phyloP scores from a whole-genome alignment of 2,888 invertebrate species.

The Oscheius myriophilus region DNA sequence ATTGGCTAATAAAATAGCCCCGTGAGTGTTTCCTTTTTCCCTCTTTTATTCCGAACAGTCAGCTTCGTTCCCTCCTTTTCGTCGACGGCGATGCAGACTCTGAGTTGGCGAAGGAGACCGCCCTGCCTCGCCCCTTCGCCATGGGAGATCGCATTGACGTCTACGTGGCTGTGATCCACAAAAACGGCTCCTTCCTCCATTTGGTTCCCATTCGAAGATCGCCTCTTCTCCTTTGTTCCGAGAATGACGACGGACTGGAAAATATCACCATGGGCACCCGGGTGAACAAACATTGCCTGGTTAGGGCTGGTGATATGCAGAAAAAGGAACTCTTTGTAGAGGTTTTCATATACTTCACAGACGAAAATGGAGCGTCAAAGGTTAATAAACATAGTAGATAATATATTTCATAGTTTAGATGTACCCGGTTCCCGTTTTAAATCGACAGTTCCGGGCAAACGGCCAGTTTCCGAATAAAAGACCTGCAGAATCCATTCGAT shows the following conservation, averaged over 20 bases:
- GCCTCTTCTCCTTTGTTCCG: neutral
- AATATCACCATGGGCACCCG: constrained; percentile 2
- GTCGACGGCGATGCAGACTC: constrained; percentile 19
- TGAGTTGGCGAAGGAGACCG: constrained; percentile 8
- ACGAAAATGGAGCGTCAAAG: constrained; percentile 23
- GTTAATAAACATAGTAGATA: constrained; percentile 7
- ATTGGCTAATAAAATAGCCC: constrained; percentile 23
- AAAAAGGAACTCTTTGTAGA: constrained; percentile 73
- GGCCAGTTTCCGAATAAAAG: constrained; percentile 70
- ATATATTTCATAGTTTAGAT: constrained; percentile 71
- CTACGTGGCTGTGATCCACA: neutral
- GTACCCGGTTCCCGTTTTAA: constrained; percentile 76
- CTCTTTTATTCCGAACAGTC: neutral
- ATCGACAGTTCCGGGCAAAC: constrained; percentile 74
- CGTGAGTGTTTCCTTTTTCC: constrained; percentile 3
- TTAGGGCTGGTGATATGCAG: neutral
- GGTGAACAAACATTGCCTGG: neutral
- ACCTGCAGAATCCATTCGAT: constrained; percentile 1
- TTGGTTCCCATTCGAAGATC: neutral
- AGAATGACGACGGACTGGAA: neutral
- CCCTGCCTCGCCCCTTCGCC: neutral
- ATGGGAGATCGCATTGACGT: constrained; percentile 5
- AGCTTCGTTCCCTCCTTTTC: neutral
- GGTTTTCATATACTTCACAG: constrained; percentile 74
- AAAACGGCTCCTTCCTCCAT: constrained; percentile 15